Conservation (phyloP, 1,140 invertebrate species). For the Papilio dardanus region DNA sequence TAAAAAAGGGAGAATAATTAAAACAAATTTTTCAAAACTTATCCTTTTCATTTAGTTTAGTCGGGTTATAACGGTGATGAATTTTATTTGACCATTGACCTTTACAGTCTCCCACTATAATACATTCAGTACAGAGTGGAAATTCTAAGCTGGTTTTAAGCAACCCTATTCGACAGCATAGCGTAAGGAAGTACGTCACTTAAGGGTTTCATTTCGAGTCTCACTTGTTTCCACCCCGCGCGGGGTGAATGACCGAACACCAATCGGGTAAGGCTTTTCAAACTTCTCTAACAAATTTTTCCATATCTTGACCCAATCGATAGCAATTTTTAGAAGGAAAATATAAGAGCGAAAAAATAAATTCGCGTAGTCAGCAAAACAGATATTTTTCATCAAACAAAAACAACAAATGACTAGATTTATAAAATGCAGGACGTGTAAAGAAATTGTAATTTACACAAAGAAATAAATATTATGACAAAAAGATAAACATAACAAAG, state of each 20-base stretch:
- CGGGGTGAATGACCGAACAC: conserved; percentile 49
- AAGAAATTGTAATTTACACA: not conserved
- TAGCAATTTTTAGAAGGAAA: conserved; percentile 53
- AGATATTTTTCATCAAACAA: not conserved
- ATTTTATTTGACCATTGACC: conserved; percentile 52
- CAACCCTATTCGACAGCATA: conserved; percentile 15
- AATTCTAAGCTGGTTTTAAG: not conserved
- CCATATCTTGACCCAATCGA: conserved; percentile 54
- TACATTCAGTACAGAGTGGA: too few species aligned
- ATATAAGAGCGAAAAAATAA: too few species aligned
- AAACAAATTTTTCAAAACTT: conserved; percentile 58
- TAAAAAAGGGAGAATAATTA: conserved; percentile 64
- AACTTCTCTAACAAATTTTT: conserved; percentile 53
- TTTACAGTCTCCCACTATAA: too few species aligned
- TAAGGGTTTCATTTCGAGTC: conserved; percentile 30
- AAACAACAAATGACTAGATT: not conserved
- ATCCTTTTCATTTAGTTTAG: conserved; percentile 55
- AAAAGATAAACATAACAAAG: conserved; percentile 46
- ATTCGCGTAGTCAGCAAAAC: not conserved
- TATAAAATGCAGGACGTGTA: not conserved
- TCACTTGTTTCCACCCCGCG: conserved; percentile 11
- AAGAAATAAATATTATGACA: conserved; percentile 22
- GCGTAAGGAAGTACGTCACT: conserved; percentile 31
- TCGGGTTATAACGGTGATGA: conserved; percentile 56
- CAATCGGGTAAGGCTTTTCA: conserved; percentile 44